A percentile compares a stretch with the other conserved stretches of the same genome.
Evolutionary conservation across 2,113 vertebrate genomes (phyloP).

Genomic region (Macheiramphus alcinus): DNA sequence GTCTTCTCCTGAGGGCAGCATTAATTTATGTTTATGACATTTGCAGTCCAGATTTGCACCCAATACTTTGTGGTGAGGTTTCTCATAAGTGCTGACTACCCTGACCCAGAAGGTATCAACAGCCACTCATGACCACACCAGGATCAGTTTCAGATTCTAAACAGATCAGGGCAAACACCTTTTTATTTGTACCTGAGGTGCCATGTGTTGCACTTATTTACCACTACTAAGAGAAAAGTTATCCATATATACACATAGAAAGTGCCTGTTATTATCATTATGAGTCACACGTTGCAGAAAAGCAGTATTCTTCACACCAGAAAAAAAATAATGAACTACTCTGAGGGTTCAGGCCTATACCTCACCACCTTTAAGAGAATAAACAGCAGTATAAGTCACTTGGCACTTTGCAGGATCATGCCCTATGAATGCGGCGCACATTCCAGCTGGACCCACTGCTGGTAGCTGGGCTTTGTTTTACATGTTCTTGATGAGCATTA

Average conservation of each 20-base stretch:
- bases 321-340: not conserved
- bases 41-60: not conserved
- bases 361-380: not conserved
- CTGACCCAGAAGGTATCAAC: not conserved
- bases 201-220: not conserved
- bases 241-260: not conserved
- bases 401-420: not conserved
- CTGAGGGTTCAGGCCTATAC: not conserved
- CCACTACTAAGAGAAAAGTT: not conserved
- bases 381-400: not conserved
- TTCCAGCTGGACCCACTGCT: not conserved
- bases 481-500: not conserved
- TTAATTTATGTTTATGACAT: not conserved
- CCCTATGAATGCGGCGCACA: accelerated
- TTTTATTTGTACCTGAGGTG: not conserved
- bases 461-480: not conserved
- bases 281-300: not conserved
- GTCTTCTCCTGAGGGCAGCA: not conserved
- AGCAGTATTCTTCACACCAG: not conserved
- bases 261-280: not conserved
- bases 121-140: not conserved
- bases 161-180: not conserved
- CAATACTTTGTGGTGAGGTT: not conserved
- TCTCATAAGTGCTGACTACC: not conserved
- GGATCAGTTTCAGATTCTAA: not conserved